Evolutionary conservation across 1,140 invertebrate genomes (phyloP), one percentile per base, ranked within the genome.

Genomic region (Ceratosolen solmsi): DNA sequence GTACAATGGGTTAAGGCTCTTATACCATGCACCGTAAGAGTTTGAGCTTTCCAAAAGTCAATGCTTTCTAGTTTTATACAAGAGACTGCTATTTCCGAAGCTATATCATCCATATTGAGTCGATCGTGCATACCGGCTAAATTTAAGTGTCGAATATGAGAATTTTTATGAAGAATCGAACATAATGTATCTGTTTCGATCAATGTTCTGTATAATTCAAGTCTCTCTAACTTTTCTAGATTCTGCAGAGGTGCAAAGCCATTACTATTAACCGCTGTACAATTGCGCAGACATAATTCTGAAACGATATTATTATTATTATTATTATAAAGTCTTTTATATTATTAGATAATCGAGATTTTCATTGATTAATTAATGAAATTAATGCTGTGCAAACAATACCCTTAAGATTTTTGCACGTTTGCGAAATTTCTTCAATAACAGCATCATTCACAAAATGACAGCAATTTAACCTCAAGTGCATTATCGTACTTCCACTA

Each of bases 1-100:
- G 85, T 91, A 86, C 96, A 97, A n/a, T 93, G 91, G 0, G 94
- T 92, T 4, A 98, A 89, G 17, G 94, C 93, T 82, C 92, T 89
- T 1, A 97, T 92, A 9, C 96, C 96, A 11, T 92, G 89, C 1
- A 94, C 93, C 0, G 95, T 95, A 41, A 98, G 88, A 27, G 94
- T 94, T 85, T 94, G 94, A 0, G 94, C 94, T 89, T 97, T 96
- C 97, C 97, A 98, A 84, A 97, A 94, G 89, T 98, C 97, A 75
- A 97, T 92, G 1, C 95, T 96, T 72, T 94, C 91, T 0, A 97
- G 87, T 76, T 94, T 89, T 20, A 90, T 92, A 88, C 96, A 96
- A 76, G 94, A 94, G 15, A 90, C 91, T 11, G 94, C 93, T 41
- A 96, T 89, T 68, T 94, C 93, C 68, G 93, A 87, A 0, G 95